A percentile compares a stretch with the other conserved stretches of the same genome.
Evolutionary conservation across 2,113 vertebrate species (phyloP).

Genomic region (Datnioides undecimradiatus): DNA sequence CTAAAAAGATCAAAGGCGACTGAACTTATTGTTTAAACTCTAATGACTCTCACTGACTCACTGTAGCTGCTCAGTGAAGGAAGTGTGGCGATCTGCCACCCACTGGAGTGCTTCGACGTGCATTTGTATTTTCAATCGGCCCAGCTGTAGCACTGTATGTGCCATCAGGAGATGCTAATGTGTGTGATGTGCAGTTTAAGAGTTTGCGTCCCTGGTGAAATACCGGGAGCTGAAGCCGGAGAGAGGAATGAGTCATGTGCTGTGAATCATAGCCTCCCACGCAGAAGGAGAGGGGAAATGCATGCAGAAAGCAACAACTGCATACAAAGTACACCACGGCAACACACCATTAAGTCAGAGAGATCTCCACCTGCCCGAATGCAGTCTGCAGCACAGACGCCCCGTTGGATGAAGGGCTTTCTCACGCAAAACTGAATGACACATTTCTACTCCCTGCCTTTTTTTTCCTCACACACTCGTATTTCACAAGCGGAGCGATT

Average conservation of each 20-base stretch:
- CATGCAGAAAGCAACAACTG: constrained; percentile 58
- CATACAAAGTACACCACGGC: constrained; percentile 21
- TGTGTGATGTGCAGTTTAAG: constrained; percentile 58
- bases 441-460: constrained; percentile 30
- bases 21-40: constrained; percentile 14
- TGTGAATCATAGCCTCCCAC: constrained; percentile 83
- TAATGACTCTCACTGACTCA: constrained; percentile 18
- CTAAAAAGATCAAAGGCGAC: background rate
- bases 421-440: constrained; percentile 45
- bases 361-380: constrained; percentile 52
- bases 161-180: constrained; percentile 58
- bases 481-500: constrained; percentile 54
- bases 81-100: constrained; percentile 41
- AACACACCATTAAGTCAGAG: constrained; percentile 48
- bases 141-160: constrained; percentile 47
- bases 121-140: constrained; percentile 27
- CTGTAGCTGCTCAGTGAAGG: constrained; percentile 1
- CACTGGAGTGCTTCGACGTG: background rate
- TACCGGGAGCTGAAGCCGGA: constrained; percentile 60
- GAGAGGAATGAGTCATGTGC: constrained; percentile 80
- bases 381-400: constrained; percentile 43
- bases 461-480: constrained; percentile 33
- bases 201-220: constrained; percentile 72
- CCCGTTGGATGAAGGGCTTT: constrained; percentile 28
- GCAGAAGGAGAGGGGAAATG: constrained; percentile 64